phyloP scores from a whole-genome alignment of 1,140 invertebrate species.

The Sitophilus oryzae region DNA sequence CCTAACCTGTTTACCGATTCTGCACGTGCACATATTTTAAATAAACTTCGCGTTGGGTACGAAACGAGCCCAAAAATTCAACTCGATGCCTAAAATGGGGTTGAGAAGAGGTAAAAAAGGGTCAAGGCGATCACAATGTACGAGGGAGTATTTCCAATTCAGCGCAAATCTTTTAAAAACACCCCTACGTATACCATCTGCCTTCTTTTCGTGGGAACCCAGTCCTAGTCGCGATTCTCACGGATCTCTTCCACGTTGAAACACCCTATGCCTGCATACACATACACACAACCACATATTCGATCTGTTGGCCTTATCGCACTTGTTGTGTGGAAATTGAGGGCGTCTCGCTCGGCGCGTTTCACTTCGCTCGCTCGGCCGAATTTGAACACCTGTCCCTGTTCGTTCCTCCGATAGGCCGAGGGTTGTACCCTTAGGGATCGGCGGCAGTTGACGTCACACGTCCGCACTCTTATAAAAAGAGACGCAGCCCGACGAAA shows the following conservation, averaged over 20 bases:
- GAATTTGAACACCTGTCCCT: constrained; percentile 44
- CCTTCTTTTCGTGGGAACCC: constrained; percentile 43
- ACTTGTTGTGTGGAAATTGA: constrained; percentile 16
- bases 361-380: constrained; percentile 20
- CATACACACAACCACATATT: background rate
- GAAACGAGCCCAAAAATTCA: background rate
- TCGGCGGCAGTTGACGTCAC: constrained; percentile 32
- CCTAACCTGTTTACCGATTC: constrained; percentile 24
- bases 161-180: constrained; percentile 33
- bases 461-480: constrained; percentile 31
- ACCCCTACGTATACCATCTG: constrained; percentile 43
- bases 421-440: constrained; percentile 37
- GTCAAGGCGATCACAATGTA: constrained; percentile 24
- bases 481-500: constrained; percentile 8
- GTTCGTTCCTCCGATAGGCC: constrained; percentile 36
- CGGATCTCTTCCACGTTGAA: constrained; percentile 31
- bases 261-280: constrained; percentile 34
- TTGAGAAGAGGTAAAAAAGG: constrained; percentile 27
- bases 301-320: constrained; percentile 26
- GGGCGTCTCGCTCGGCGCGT: constrained; percentile 29
- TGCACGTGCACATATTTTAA: constrained; percentile 18
- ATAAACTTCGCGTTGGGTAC: background rate
- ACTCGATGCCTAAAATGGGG: background rate
- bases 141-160: constrained; percentile 17
- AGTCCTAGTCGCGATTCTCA: constrained; percentile 41